A percentile compares a stretch with the other conserved stretches of the same genome.
These are phyloP conservation scores for Andrena praecox DNA, from an alignment of 2,888 invertebrate species.

Conservation along the genomic window DNA sequence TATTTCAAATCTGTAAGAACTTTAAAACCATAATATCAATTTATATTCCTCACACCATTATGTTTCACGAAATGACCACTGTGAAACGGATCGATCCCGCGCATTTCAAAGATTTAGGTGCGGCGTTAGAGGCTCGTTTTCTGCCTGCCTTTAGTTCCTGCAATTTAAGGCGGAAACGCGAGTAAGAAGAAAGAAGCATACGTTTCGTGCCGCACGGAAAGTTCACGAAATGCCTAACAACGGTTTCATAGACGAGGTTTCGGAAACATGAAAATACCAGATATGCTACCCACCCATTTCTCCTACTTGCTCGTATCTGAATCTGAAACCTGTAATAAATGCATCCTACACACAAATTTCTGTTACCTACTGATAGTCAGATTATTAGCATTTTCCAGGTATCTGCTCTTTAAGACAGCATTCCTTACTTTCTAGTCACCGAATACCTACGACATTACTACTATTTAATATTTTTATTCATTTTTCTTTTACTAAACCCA, in stretches of 20 bases:
- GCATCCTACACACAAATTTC: background rate
- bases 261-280: constrained; percentile 3
- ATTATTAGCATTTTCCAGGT: background rate
- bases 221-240: constrained; percentile 29
- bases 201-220: constrained; percentile 40
- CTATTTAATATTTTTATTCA: too few species aligned
- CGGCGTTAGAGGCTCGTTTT: constrained; percentile 9
- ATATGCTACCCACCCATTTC: constrained; percentile 13
- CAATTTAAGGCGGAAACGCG: constrained; percentile 24
- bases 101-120: constrained; percentile 10
- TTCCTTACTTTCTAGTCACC: too few species aligned
- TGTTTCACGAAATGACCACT: background rate
- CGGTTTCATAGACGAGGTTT: constrained; percentile 38
- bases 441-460: too few species aligned
- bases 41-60: too few species aligned
- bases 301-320: background rate
- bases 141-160: constrained; percentile 7
- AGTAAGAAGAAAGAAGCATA: constrained; percentile 39
- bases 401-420: background rate
- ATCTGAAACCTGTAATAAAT: background rate
- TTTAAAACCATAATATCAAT: too few species aligned
- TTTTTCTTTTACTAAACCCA: too few species aligned
- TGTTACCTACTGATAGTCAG: background rate
- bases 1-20: too few species aligned
- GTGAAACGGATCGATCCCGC: background rate